Percentiles rank a stretch among this genome's conserved stretches.
phyloP scores from a whole-genome alignment of 92 coral and sea anemone genomes.

The Palythoa grandiflora region DNA sequence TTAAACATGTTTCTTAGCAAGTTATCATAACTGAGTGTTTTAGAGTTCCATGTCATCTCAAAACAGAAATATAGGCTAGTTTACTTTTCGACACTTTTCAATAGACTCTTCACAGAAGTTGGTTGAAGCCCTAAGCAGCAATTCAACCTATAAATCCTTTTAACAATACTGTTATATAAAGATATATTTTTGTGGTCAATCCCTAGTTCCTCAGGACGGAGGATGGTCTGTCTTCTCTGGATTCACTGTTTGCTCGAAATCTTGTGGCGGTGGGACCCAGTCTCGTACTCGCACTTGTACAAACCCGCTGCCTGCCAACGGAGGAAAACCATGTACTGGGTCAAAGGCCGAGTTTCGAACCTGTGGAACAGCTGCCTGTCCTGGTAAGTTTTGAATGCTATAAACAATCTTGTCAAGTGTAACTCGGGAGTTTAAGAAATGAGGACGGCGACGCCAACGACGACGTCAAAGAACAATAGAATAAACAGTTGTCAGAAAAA shows the following conservation, averaged over 20 bases:
- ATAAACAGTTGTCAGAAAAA: too few species aligned
- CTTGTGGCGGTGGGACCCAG: constrained; percentile 15
- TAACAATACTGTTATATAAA: not conserved
- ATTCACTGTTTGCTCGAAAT: not conserved
- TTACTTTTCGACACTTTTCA: too few species aligned
- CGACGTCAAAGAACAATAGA: too few species aligned
- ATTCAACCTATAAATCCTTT: not conserved
- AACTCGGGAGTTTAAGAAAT: too few species aligned
- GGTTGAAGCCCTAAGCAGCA: too few species aligned
- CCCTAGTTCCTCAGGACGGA: constrained; percentile 1
- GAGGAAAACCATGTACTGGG: constrained; percentile 8
- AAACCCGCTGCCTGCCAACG: constrained; percentile 4
- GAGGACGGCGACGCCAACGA: too few species aligned
- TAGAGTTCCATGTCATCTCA: too few species aligned
- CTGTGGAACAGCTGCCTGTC: not conserved
- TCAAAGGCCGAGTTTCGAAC: not conserved
- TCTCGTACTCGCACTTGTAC: constrained; percentile 13
- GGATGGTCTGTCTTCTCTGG: not conserved
- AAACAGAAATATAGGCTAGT: too few species aligned
- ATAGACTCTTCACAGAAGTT: too few species aligned
- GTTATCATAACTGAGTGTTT: too few species aligned
- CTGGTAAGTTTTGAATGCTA: not conserved
- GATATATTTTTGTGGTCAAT: not conserved
- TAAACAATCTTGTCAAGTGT: too few species aligned
- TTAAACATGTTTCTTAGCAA: too few species aligned